Percentiles rank a stretch among this genome's conserved stretches.
Conservation (phyloP, 1,140 invertebrate species). For the Venustaconcha ellipsiformis region DNA sequence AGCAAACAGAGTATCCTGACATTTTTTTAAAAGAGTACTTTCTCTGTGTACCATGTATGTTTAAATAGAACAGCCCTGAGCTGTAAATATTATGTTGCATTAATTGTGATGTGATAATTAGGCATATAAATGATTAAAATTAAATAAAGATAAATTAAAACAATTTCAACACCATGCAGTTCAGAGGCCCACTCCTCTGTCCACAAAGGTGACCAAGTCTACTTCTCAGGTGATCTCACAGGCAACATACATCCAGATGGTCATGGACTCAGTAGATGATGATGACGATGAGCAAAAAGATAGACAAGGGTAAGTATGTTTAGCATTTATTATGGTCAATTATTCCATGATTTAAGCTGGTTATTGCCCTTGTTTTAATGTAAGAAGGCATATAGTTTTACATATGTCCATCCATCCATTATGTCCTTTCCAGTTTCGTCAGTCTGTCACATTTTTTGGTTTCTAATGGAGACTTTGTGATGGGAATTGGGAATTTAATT, state of each 20-base stretch:
- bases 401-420: not conserved
- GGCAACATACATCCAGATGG: constrained; percentile 54
- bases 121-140: not conserved
- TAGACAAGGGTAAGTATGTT: not conserved
- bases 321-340: not conserved
- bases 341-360: not conserved
- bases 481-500: too few species aligned
- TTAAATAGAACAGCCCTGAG: not conserved
- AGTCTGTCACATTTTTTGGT: too few species aligned
- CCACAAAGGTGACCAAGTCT: constrained; percentile 59
- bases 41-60: not conserved
- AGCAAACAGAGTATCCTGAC: too few species aligned
- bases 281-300: constrained; percentile 29
- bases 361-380: not conserved
- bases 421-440: too few species aligned
- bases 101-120: not conserved
- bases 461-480: too few species aligned
- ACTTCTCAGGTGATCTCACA: constrained; percentile 46
- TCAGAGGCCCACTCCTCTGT: constrained; percentile 61
- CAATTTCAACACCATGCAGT: constrained; percentile 35
- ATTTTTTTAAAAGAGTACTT: not conserved
- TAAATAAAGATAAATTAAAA: too few species aligned
- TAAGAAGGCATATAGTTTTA: not conserved
- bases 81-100: not conserved
- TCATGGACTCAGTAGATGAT: constrained; percentile 62